Evolutionary conservation across 2,113 vertebrate genomes (phyloP).

Genomic region (Plotosus lineatus): DNA sequence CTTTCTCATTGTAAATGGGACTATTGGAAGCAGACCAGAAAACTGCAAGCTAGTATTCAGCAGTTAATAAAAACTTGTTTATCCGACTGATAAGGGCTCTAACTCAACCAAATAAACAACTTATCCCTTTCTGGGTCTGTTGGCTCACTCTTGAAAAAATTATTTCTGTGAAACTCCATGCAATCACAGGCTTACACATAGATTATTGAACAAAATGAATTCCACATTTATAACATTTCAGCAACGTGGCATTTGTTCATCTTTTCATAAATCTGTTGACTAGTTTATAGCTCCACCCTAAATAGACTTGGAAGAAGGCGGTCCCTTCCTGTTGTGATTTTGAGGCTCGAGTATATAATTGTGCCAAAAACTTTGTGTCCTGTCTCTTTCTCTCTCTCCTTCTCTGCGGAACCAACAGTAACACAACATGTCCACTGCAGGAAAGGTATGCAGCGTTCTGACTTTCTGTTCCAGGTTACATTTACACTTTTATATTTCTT

Average conservation of each 20-base stretch:
- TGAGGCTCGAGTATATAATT: slow-evolving; percentile 34
- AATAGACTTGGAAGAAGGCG: slow-evolving; percentile 2
- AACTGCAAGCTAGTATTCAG: background rate
- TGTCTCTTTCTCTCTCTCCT: too few species aligned
- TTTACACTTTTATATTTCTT: too few species aligned
- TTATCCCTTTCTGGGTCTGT: background rate
- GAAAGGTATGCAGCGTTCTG: slow-evolving; percentile 42
- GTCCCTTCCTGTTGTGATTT: slow-evolving; percentile 5
- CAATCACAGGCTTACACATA: slow-evolving; percentile 1
- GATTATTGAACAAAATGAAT: background rate
- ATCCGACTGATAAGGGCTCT: background rate
- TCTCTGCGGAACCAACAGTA: slow-evolving; percentile 3
- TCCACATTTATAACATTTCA: background rate
- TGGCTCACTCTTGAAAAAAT: background rate
- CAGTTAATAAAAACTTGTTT: slow-evolving; percentile 14
- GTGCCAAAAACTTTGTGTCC: slow-evolving; percentile 11
- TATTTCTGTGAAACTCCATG: background rate
- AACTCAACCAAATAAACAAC: background rate
- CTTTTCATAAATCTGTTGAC: slow-evolving; percentile 13
- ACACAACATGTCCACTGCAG: slow-evolving; percentile 49
- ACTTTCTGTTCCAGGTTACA: too few species aligned
- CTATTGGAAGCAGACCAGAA: background rate
- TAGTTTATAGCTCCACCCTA: slow-evolving; percentile 15
- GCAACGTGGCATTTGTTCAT: background rate
- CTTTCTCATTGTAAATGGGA: background rate